A percentile compares a stretch with the other conserved stretches of the same genome.
These are phyloP conservation scores for Chlorops oryzae DNA, from an alignment of 1,140 invertebrate species.

Conservation along the genomic window DNA sequence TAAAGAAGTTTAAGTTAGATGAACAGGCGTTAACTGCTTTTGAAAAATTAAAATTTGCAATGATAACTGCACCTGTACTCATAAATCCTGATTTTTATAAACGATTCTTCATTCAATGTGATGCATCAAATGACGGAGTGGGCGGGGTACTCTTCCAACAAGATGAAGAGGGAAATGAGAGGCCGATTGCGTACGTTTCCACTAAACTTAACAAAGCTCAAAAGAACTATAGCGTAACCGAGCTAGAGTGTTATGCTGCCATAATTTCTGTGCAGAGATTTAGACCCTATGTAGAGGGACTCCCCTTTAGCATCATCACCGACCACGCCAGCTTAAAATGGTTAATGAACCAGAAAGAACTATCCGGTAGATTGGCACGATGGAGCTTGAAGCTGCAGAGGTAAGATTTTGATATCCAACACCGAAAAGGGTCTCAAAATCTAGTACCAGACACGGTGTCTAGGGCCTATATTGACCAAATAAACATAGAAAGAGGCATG, in stretches of 20 bases:
- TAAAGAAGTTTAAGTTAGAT: neutral
- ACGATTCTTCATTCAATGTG: constrained; percentile 13
- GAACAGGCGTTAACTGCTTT: constrained; percentile 1
- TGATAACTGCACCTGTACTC: neutral
- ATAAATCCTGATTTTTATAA: constrained; percentile 22
- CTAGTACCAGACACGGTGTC: too few species aligned
- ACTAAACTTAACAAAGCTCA: constrained; percentile 13
- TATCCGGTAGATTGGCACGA: too few species aligned
- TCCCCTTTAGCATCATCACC: too few species aligned
- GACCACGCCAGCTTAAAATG: too few species aligned
- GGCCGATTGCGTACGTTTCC: constrained; percentile 3
- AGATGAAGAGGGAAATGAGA: constrained; percentile 3
- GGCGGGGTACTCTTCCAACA: constrained; percentile 3
- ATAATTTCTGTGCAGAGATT: too few species aligned
- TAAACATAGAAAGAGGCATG: neutral
- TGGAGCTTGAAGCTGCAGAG: too few species aligned
- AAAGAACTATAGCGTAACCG: constrained; percentile 6
- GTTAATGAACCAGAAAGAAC: too few species aligned
- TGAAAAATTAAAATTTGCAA: neutral
- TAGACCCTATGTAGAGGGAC: too few species aligned
- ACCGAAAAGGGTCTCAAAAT: too few species aligned
- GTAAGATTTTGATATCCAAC: too few species aligned
- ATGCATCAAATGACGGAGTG: constrained; percentile 8
- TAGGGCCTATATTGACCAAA: too few species aligned
- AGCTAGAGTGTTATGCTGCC: constrained; percentile 11